Evolutionary conservation across 2,888 invertebrate genomes (phyloP), one percentile per base, ranked within the genome.

Genomic region (Andrena chrysosceles): DNA sequence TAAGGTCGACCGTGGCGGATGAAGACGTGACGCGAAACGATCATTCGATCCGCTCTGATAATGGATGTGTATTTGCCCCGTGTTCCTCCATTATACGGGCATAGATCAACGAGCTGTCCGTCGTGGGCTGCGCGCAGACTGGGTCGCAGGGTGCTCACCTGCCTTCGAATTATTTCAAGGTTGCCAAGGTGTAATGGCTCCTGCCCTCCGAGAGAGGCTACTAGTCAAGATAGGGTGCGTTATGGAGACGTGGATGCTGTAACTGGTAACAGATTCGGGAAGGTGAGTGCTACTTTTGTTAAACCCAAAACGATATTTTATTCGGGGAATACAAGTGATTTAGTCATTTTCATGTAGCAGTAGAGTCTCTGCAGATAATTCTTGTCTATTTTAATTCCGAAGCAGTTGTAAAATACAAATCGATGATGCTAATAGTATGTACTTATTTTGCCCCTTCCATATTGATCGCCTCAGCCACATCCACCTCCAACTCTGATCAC

Each of bases 1-100:
- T 71, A 75, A 87, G 84, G 64, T 84, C 84, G 84, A 66, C 66
- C 77, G 71, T 29, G 83, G 31, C 49, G 77, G 79, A 87, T 85
- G 84, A 87, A 87, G 87, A 85, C 77, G 85, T 82, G 87, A 82
- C 84, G 81, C 77, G 73, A 71, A 84, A 80, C 77, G 87, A 87
- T 87, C 87, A 66, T 69, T 69, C 78, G 87, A 77, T 81, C 64
- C 80, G 67, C 48, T 75, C 23, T 73, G 77, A 87, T 87, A 80
- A 87, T 84, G 76, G 54, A 63, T 33, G 75, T 48, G 83, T 73
- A 70, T 85, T 77, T 79, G 71, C 62, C 66, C 63, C 31, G 54
- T 71, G 68, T 89, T 85, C 85, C 87, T 73, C 85, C 89, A 85
- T 84, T 63, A 71, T 63, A 66, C 67, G 60, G 70, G 35, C 70